Base-by-base conservation (phyloP, 2,888 invertebrate genomes). In the Volucella zonaria region DNA sequence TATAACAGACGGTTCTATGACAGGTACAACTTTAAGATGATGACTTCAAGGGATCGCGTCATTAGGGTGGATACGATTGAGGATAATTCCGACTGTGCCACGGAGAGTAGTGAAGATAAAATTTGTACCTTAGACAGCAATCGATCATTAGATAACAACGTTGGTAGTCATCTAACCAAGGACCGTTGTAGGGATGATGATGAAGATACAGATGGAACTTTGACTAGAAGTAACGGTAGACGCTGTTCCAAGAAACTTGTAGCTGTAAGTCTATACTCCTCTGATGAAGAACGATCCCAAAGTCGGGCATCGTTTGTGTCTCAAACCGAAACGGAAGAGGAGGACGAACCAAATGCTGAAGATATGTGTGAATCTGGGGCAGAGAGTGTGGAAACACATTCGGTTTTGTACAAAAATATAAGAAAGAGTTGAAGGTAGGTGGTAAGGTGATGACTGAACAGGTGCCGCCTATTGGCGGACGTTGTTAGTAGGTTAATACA, bases 321-420 rank as follows among this genome's bases (percentile, higher is more conserved):
- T 1, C 85, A 85, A 59, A 91, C 96, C 94, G 90, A 90, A 74
- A 90, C 91, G 1, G 83, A 83, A 89, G 96, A 96, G 83, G 96
- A 95, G 87, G 96, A 95, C 89, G 96, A 95, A 40, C 95, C 95
- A n/a, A 94, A 95, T 83, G 95, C 95, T 47, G 96, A 96, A 89
- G 96, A 95, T 9, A 94, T 96, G 86, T 96, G 96, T 92, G 97
- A 97, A 92, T 97, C 96, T 31, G 97, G 97, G 0, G 97, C 96
- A 3, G 97, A 97, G 90, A 97, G 96, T 92, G 93, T 96, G 40
- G 97, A 96, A 89, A 97, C 97, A 0, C 96, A 97, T 92, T 97
- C 96, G 3, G 96, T 97, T 51, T 96, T 96, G 90, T 96, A 96
- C 88, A 96, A 95, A 61, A 95, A 95, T 90, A 95, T 95, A 89